Conservation (phyloP, 2,797 vertebrate genomes). For the Oophaga sylvatica region DNA sequence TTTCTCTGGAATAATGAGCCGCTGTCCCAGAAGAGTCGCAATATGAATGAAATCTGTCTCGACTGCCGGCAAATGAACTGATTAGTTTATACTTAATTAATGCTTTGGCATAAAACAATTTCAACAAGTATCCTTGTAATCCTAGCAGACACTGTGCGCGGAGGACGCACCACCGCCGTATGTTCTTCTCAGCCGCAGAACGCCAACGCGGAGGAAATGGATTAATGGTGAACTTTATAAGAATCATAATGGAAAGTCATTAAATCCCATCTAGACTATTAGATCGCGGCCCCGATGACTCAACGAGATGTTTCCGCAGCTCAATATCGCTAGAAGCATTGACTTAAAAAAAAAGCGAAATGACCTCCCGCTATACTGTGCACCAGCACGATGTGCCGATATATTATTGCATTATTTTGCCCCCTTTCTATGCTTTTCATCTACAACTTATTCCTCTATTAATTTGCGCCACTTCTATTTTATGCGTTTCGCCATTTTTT, state of each 20-base stretch:
- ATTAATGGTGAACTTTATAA: not conserved
- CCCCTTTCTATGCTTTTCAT: too few species aligned
- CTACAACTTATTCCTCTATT: too few species aligned
- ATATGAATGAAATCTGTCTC: conserved; percentile 55
- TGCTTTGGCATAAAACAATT: conserved; percentile 58
- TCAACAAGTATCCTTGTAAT: conserved; percentile 53
- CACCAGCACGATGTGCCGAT: too few species aligned
- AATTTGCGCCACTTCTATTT: too few species aligned
- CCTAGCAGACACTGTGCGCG: conserved; percentile 16
- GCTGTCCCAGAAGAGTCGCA: conserved; percentile 39
- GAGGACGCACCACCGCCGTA: not conserved
- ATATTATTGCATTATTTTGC: too few species aligned
- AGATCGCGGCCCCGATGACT: not conserved
- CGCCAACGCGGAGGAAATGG: not conserved
- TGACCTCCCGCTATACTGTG: too few species aligned
- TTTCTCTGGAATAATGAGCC: conserved; percentile 49
- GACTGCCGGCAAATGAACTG: conserved; percentile 49
- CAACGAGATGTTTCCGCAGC: not conserved
- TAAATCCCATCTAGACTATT: not conserved
- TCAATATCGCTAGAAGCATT: not conserved
- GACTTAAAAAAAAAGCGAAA: too few species aligned
- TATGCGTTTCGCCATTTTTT: too few species aligned
- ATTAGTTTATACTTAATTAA: conserved; percentile 59
- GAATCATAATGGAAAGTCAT: not conserved
- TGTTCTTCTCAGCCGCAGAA: not conserved